Evolutionary conservation across 2,113 vertebrate species (phyloP), one percentile per base, ranked within the genome.

Genomic region (Elgaria multicarinata): DNA sequence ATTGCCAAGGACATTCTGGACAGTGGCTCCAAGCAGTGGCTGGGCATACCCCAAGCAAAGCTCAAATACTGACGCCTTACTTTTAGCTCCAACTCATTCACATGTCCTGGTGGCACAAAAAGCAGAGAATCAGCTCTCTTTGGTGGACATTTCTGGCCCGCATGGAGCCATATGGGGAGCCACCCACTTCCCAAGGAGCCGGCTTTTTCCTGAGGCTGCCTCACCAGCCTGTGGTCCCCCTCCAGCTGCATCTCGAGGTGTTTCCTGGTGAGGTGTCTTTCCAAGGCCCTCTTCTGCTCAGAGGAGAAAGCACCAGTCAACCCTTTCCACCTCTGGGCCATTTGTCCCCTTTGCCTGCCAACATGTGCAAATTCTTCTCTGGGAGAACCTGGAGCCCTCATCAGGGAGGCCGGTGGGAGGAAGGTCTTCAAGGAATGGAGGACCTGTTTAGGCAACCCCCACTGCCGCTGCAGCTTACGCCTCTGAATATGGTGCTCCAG

Each of bases 401-500:
- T 9, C 2, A 22, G 28, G 12, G 42, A 2, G 22, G 42, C 14
- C 18, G 24, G 3, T 42, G 87, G 64, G 14, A 71, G 44, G 67
- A 88, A 81, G 76, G 10, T 31, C 64, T 72, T 81, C 50, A 71
- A 72, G 50, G 76, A 39, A 12, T 12, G 5, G 4, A 39, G 77
- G 20, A 71, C 66, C 78, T 55, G 28, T 39, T 26, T 8, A 6
- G 77, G 87, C 20, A 79, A 33, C 2, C 78, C 50, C 87, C 86
- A 87, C 42, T 26, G 13, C 42, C n/a, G 62, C 4, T 53, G 58
- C 42, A 79, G 76, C 26, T 78, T 87, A 75, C 26, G 26, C 75
- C 18, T 66, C 75, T 79, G 75, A 0, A 87, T 50, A 44, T 87
- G 86, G 24, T 50, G 31, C 62, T 87, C 86, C 46, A 87, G 14